These are phyloP conservation scores for Zaprionus nigranus DNA, from an alignment of 1,140 invertebrate species.

Conservation along the genomic window DNA sequence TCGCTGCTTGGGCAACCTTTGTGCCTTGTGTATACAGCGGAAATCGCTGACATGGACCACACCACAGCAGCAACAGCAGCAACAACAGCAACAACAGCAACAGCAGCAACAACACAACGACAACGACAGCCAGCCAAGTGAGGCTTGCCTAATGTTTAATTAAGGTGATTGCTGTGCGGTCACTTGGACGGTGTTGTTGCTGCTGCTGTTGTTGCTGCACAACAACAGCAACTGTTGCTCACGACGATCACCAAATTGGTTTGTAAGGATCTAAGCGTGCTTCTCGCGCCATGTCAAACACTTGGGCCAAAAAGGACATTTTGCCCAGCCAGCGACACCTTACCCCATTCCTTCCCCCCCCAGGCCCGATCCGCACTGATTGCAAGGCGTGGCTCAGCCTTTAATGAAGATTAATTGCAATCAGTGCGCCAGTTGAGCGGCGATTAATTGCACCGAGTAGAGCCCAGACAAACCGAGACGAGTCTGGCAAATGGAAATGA, in stretches of 20 bases:
- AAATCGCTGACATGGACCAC: conserved; percentile 82
- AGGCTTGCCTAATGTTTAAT: conserved; percentile 83
- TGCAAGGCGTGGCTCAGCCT: conserved; percentile 47
- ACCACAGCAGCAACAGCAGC: conserved; percentile 56
- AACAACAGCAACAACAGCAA: conserved; percentile 43
- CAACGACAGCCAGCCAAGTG: conserved; percentile 48
- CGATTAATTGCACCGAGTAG: conserved; percentile 72
- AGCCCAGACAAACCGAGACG: not conserved
- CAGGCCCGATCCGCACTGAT: conserved; percentile 23
- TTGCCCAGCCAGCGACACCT: not conserved
- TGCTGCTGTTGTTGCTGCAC: conserved; percentile 30
- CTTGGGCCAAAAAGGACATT: conserved; percentile 45
- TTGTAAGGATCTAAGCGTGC: conserved; percentile 75
- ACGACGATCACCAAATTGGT: conserved; percentile 78
- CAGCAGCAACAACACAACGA: conserved; percentile 51
- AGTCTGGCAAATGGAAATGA: conserved; percentile 69
- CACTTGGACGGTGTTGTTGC: conserved; percentile 55
- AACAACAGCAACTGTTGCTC: conserved; percentile 64
- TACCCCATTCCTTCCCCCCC: not conserved
- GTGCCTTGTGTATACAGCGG: conserved; percentile 72
- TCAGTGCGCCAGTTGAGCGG: conserved; percentile 80
- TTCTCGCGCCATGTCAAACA: conserved; percentile 49
- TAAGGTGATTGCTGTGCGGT: conserved; percentile 82
- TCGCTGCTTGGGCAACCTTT: conserved; percentile 73
- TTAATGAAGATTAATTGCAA: conserved; percentile 84